Evolutionary conservation across 2,797 vertebrate genomes (phyloP).

Genomic region (Champsocephalus gunnari): DNA sequence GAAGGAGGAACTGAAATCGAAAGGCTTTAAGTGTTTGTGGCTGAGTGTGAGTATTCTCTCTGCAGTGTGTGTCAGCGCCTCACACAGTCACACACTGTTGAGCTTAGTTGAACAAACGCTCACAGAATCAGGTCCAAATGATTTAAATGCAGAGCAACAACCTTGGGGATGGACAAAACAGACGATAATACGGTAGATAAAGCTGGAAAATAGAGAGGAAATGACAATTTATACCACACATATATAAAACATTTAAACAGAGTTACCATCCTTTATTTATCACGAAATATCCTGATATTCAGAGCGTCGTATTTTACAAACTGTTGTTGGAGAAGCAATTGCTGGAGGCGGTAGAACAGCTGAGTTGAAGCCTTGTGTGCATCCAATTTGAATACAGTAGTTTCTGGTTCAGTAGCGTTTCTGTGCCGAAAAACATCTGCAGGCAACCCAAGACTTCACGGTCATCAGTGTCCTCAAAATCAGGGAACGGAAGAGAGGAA

Average conservation of each 20-base stretch:
- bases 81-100: constrained; percentile 36
- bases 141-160: constrained; percentile 55
- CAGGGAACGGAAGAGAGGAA: constrained; percentile 57
- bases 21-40: constrained; percentile 9
- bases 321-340: constrained; percentile 4
- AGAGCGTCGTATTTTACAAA: constrained; percentile 4
- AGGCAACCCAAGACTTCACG: constrained; percentile 20
- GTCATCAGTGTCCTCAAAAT: constrained; percentile 35
- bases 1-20: constrained; percentile 52
- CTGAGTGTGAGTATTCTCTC: constrained; percentile 13
- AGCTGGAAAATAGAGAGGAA: not conserved
- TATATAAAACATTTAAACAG: not conserved
- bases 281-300: not conserved
- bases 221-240: not conserved
- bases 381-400: constrained; percentile 13
- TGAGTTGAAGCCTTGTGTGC: constrained; percentile 19
- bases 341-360: constrained; percentile 21
- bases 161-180: not conserved
- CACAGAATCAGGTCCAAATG: constrained; percentile 26
- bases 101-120: constrained; percentile 13
- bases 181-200: constrained; percentile 15
- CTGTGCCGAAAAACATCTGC: constrained; percentile 37
- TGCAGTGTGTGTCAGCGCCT: constrained; percentile 2
- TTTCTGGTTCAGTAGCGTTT: constrained; percentile 31
- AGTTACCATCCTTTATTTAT: not conserved